Conservation (phyloP, 2,113 vertebrate genomes). For the Coptodon rendalli region DNA sequence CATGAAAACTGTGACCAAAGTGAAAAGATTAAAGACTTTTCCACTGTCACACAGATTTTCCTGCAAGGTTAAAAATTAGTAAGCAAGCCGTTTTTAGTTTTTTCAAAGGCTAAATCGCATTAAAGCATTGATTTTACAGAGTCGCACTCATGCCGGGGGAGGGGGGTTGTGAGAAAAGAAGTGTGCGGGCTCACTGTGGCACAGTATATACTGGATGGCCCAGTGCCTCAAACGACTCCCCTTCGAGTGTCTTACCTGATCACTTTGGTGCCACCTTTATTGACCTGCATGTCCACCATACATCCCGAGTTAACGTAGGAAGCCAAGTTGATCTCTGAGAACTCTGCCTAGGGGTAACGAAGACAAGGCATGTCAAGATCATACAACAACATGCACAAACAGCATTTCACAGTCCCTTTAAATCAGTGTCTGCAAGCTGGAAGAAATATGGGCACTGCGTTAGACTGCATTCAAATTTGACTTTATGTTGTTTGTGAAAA, state of each 20-base stretch:
- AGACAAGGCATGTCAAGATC: not conserved
- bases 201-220: not conserved
- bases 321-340: constrained; percentile 91
- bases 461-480: not conserved
- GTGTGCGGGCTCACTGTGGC: constrained; percentile 6
- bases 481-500: not conserved
- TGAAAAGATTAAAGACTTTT: not conserved
- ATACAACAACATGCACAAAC: not conserved
- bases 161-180: not conserved
- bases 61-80: not conserved
- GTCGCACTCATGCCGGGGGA: not conserved
- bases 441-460: not conserved
- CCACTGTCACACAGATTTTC: not conserved
- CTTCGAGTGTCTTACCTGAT: constrained; percentile 78
- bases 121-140: not conserved
- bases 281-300: constrained; percentile 91
- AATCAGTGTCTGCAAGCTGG: not conserved
- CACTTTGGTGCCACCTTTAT: constrained; percentile 86
- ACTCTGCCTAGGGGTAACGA: constrained; percentile 80
- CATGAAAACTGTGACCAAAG: not conserved
- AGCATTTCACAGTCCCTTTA: not conserved
- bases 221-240: not conserved
- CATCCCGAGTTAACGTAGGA: constrained; percentile 86
- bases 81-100: not conserved
- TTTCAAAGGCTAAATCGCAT: not conserved